phyloP scores from a whole-genome alignment of 2,113 vertebrate species.

The Tetrax tetrax region DNA sequence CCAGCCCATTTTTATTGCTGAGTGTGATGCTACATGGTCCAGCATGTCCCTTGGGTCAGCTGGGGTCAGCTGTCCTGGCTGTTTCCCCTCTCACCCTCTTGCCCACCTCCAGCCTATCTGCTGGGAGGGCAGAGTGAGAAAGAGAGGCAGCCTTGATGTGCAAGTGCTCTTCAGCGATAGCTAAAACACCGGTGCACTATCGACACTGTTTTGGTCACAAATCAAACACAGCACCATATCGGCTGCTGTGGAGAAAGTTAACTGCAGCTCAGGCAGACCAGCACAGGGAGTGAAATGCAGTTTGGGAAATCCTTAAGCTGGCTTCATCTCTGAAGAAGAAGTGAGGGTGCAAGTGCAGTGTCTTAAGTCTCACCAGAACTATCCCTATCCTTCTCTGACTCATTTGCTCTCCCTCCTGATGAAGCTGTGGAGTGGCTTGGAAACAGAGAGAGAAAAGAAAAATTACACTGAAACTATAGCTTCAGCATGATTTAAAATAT shows the following conservation, averaged over 20 bases:
- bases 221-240: rapidly evolving
- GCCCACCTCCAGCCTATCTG: not conserved
- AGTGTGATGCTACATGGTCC: not conserved
- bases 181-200: not conserved
- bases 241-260: not conserved
- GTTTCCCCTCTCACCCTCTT: not conserved
- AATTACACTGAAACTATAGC: not conserved
- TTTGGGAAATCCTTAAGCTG: not conserved
- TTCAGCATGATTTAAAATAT: not conserved
- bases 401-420: not conserved
- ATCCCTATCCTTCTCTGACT: not conserved
- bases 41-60: not conserved
- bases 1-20: not conserved
- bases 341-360: not conserved
- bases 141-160: not conserved
- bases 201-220: not conserved
- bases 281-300: not conserved
- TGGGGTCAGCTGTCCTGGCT: not conserved
- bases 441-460: not conserved
- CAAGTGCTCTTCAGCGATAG: not conserved
- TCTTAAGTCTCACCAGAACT: not conserved
- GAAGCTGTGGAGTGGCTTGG: not conserved
- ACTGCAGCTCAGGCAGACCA: not conserved
- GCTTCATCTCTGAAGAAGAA: not conserved
- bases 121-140: not conserved